These are phyloP conservation scores for Hydra vulgaris DNA, from an alignment of 30 jellyfish, hydroid and myxozoan genomes.

Conservation along the genomic window DNA sequence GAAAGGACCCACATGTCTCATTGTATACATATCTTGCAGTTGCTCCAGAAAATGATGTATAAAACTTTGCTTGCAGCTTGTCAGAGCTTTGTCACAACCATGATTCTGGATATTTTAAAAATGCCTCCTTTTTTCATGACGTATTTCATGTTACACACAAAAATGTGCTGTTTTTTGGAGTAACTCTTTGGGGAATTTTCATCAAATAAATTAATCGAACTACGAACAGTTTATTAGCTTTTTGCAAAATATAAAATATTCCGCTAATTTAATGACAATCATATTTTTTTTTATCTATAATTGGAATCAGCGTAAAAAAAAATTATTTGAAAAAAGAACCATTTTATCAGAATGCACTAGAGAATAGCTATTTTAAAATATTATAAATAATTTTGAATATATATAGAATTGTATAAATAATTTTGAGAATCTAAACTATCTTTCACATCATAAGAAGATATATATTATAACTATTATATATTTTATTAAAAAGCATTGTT, in stretches of 20 bases:
- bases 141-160: neutral
- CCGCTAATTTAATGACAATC: neutral
- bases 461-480: no score
- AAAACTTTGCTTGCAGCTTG: neutral
- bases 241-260: neutral
- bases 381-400: no score
- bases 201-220: neutral
- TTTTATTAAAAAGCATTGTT: no score
- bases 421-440: neutral
- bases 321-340: neutral
- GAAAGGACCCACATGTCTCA: neutral
- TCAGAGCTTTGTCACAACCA: neutral
- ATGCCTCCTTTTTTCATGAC: neutral
- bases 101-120: neutral
- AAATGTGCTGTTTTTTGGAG: neutral
- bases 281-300: neutral
- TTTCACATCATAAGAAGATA: no score
- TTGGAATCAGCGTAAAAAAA: neutral
- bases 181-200: neutral
- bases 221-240: constrained; percentile 3
- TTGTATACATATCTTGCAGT: neutral
- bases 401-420: no score
- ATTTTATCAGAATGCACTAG: neutral
- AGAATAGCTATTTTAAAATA: no score
- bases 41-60: neutral